Conservation (phyloP, 2,797 vertebrate species). For the Protosalanx chinensis region DNA sequence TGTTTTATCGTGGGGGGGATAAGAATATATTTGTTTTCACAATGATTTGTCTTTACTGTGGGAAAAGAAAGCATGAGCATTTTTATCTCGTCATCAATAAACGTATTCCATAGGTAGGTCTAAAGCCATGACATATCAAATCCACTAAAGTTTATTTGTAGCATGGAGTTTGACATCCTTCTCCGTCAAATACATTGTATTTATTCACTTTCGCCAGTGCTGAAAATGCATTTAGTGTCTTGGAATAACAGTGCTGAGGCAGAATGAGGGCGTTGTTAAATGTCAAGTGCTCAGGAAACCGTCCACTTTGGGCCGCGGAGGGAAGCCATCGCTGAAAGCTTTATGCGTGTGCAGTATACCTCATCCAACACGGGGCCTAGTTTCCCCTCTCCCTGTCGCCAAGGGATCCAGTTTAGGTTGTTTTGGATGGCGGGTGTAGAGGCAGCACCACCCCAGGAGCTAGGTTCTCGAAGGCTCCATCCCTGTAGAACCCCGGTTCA, state of each 20-base stretch:
- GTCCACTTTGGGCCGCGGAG: conserved; percentile 17
- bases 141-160: neutral
- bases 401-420: conserved; percentile 30
- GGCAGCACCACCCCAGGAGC: conserved; percentile 17
- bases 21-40: neutral
- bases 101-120: conserved; percentile 4
- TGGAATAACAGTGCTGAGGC: conserved; percentile 20
- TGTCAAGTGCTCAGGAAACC: conserved; percentile 21
- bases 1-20: neutral
- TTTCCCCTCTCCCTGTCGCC: conserved; percentile 21
- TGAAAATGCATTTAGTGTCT: conserved; percentile 31
- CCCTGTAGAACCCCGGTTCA: conserved; percentile 19
- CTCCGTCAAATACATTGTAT: conserved; percentile 1
- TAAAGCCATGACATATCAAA: neutral
- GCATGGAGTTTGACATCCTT: neutral
- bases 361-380: conserved; percentile 11
- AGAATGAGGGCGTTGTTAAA: conserved; percentile 18
- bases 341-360: conserved; percentile 26
- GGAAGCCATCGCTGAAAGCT: conserved; percentile 27
- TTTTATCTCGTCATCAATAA: conserved; percentile 5
- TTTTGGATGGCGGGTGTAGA: conserved; percentile 31
- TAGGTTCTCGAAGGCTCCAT: conserved; percentile 29
- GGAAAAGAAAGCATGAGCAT: too few species aligned
- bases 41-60: neutral
- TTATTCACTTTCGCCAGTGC: neutral